These are phyloP conservation scores for Papilio xuthus DNA, from an alignment of 1,140 invertebrate genomes.

Conservation along the genomic window DNA sequence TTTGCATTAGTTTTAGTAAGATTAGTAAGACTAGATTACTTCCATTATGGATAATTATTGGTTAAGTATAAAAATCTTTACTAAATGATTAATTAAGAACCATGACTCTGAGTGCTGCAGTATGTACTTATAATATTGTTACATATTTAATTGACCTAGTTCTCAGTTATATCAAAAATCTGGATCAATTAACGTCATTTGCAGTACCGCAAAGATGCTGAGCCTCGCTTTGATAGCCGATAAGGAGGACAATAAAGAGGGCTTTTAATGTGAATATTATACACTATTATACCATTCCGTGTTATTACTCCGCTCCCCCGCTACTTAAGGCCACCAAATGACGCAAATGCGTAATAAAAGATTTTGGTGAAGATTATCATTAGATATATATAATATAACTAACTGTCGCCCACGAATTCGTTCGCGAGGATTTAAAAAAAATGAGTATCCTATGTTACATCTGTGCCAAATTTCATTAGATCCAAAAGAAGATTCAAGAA, in stretches of 20 bases:
- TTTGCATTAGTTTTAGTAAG: too few species aligned
- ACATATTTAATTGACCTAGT: neutral
- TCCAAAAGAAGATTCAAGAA: too few species aligned
- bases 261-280: slow-evolving; percentile 75
- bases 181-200: slow-evolving; percentile 71
- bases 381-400: neutral
- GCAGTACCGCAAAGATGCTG: slow-evolving; percentile 66
- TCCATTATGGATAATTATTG: too few species aligned
- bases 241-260: slow-evolving; percentile 63
- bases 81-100: too few species aligned
- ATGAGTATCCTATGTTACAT: too few species aligned
- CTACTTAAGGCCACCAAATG: slow-evolving; percentile 38
- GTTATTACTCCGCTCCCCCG: slow-evolving; percentile 47
- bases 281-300: slow-evolving; percentile 56
- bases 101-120: too few species aligned
- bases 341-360: slow-evolving; percentile 41
- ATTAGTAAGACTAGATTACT: too few species aligned
- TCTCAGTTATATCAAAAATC: slow-evolving; percentile 48
- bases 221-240: slow-evolving; percentile 67
- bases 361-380: neutral
- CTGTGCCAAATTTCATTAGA: too few species aligned
- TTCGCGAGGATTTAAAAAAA: too few species aligned
- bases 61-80: too few species aligned
- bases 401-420: too few species aligned
- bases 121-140: neutral